Base-by-base conservation (phyloP, 2,888 invertebrate species). In the Sussaba pulchella region DNA sequence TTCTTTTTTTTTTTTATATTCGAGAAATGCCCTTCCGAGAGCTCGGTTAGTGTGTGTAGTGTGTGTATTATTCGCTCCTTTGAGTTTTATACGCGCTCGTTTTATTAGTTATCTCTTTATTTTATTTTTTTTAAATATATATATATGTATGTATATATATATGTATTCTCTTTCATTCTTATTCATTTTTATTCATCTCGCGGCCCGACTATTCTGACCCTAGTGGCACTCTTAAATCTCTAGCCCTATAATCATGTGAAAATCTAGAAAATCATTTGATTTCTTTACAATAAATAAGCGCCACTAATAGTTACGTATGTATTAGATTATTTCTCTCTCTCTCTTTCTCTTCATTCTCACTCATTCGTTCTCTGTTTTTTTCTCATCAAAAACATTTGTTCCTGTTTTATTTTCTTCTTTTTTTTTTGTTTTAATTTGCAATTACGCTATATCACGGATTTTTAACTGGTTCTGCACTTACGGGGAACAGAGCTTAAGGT, bases 381-480 rank as follows among this genome's bases (percentile, higher is more conserved):
- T 39, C 36, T 59, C 59, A 12, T 12, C 59, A 36, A 19, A 66
- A 14, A 54, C 43, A n/a, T 17, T 10, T 31, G 24, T 31, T 54
- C 31, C 6, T 6, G 2, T 31, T 31, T 31, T 31, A 5, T 6
- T 31, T 6, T 31, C 6, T 31, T 31, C 41, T 41, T 71, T 17
- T 8, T 17, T 19, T 61, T 3, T 8, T 19, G 14, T 19, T 41
- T 41, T 61, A 50, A n/a, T 57, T 59, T 50, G 5, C 59, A 72
- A 73, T 66, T 75, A 36, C 39, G 39, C 45, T 61, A 57, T 45
- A 57, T 54, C 54, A 52, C 45, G 50, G 54, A 24, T 52, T 69
- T 24, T n/a, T n/a, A n/a, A 31, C 19, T 41, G 39, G 41, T 61
- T 89, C 86, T 86, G 87, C 85, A 86, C 78, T 81, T 73, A 74